phyloP scores from a whole-genome alignment of 2,113 vertebrate species.

The Mandrillus leucophaeus region DNA sequence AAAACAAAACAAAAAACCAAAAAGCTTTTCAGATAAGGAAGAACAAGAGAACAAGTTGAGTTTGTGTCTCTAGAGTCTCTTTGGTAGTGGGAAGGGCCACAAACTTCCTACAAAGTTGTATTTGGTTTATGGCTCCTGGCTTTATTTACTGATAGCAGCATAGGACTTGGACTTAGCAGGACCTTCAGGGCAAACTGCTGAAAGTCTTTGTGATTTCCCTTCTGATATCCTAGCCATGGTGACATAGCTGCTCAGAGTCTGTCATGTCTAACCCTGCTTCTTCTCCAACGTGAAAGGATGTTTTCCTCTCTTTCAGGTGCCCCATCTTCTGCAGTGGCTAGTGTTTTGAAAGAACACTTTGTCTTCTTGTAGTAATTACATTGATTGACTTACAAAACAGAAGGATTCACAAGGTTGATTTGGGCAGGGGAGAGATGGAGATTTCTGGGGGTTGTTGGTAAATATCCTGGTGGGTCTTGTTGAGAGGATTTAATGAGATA shows the following conservation, averaged over 20 bases:
- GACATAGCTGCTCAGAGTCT: not conserved
- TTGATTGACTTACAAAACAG: not conserved
- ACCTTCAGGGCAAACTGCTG: not conserved
- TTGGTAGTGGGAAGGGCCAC: not conserved
- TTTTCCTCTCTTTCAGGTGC: not conserved
- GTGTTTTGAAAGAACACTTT: not conserved
- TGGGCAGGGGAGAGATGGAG: not conserved
- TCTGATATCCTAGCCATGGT: not conserved
- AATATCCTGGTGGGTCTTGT: not conserved
- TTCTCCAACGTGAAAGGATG: not conserved
- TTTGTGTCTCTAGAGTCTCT: not conserved
- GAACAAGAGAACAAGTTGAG: not conserved
- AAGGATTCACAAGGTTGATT: not conserved
- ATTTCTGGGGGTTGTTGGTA: not conserved
- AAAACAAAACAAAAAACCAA: no score
- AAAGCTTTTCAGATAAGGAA: not conserved
- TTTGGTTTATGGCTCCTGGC: not conserved
- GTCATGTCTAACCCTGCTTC: not conserved
- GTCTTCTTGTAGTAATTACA: not conserved
- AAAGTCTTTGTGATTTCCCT: not conserved
- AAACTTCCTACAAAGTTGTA: not conserved
- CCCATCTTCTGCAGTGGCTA: not conserved
- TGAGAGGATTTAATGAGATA: not conserved
- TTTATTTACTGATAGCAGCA: not conserved
- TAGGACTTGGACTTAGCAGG: not conserved